Base-by-base conservation (phyloP, 2,888 invertebrate genomes). In the Drosophila pegasa region DNA sequence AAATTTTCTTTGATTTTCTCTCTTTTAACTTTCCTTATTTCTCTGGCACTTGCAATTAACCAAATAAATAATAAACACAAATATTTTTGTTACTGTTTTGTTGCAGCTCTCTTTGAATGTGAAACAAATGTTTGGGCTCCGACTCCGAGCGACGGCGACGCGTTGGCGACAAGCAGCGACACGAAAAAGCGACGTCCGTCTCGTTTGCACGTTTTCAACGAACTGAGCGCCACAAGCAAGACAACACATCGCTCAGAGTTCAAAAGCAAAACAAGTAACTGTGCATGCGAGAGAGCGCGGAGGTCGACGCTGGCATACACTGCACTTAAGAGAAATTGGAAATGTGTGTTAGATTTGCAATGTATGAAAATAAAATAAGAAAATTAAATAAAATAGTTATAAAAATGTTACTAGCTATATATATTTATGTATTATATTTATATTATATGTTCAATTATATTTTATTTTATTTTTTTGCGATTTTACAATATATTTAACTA, bases 61-160 rank as follows among this genome's bases (percentile, higher is more conserved):
- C 60, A 63, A 63, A 38, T 56, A 74, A 58, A 63, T 70, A 65
- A 51, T 18, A 35, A 47, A 18, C 27, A 60, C 45, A 47, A 25
- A 25, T 41, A 48, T 12, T 16, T 27, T 40, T 57, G 22, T 45
- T 41, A 27, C 37, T 25, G 73, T 50, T 51, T 67, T 43, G 55
- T 25, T 27, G 3, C 16, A 74, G 63, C 56, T 72, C 56, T 72
- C 58, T 77, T 75, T 63, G 59, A 66, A 62, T 71, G 25, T 74
- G 54, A 51, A 58, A 48, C 55, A 35, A 71, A 63, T 74, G 55
- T 58, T 61, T 55, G 57, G 75, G 75, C 75, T 75, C 75, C 75
- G 78, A 75, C 75, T 78, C 74, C 75, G 75, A 78, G 78, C 60
- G 75, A 76, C 75, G 75, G 76, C 79, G 71, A 78, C 79, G 75